Percentiles rank a stretch among this genome's conserved stretches.
Evolutionary conservation across 1,140 invertebrate species (phyloP).

Genomic region (Adoxophyes honmai): DNA sequence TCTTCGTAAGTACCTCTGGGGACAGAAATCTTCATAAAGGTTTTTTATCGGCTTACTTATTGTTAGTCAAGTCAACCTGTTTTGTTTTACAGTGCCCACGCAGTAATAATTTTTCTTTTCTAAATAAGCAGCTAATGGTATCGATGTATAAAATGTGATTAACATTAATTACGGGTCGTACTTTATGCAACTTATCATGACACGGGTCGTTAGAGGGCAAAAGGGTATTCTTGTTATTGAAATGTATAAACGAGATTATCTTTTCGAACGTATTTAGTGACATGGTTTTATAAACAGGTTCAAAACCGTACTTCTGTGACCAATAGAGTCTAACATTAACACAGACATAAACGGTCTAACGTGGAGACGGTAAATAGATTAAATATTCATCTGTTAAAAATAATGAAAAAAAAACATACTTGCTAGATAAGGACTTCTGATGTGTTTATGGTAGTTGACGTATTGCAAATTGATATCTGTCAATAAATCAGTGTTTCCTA

Average conservation of each 20-base stretch:
- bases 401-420: no score
- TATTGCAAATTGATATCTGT: no score
- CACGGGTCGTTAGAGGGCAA: conserved; percentile 8
- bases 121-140: conserved; percentile 37
- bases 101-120: conserved; percentile 37
- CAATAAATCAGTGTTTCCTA: no score
- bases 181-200: conserved; percentile 39
- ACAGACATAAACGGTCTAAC: conserved; percentile 18
- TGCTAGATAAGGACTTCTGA: no score
- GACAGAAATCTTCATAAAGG: conserved; percentile 25
- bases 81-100: conserved; percentile 39
- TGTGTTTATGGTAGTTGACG: no score
- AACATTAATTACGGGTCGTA: conserved; percentile 34
- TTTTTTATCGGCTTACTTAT: conserved; percentile 19
- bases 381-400: no score
- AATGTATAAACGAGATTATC: conserved; percentile 24
- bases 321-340: conserved; percentile 13
- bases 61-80: conserved; percentile 35
- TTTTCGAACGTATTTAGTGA: conserved; percentile 27
- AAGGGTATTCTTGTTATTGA: conserved; percentile 21
- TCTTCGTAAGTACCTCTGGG: conserved; percentile 34
- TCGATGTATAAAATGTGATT: conserved; percentile 39
- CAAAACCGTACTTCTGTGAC: conserved; percentile 12
- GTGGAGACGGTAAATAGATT: no score
- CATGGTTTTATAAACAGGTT: conserved; percentile 19